Evolutionary conservation across 2,797 vertebrate species (phyloP).

Genomic region (Cichlasoma orientale): DNA sequence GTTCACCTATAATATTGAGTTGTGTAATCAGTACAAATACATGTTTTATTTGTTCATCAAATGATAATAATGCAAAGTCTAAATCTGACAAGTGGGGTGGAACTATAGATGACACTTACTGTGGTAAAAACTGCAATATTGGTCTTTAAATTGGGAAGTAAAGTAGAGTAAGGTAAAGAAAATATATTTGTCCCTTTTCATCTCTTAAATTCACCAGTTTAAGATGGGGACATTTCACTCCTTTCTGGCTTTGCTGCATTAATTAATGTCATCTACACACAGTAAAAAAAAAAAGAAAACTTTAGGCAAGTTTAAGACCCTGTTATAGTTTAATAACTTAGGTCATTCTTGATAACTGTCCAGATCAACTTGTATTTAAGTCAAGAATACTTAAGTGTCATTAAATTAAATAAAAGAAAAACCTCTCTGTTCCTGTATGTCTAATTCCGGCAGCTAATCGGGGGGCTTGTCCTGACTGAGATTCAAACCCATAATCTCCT

Average conservation of each 20-base stretch:
- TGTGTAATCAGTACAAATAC: too few species aligned
- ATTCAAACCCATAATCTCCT: neutral
- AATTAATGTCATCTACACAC: neutral
- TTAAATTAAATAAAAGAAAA: too few species aligned
- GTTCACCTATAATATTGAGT: neutral
- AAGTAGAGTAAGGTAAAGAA: neutral
- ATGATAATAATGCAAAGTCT: fast-evolving
- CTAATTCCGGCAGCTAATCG: neutral
- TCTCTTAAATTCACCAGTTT: too few species aligned
- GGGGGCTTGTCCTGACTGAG: neutral
- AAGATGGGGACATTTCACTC: too few species aligned
- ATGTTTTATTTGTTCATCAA: neutral
- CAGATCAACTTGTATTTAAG: neutral
- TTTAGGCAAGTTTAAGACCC: neutral
- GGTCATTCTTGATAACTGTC: neutral
- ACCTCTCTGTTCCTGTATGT: neutral
- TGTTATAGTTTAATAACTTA: neutral
- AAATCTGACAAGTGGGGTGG: neutral
- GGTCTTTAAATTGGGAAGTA: neutral
- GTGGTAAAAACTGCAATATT: neutral
- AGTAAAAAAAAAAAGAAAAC: neutral
- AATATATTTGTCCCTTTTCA: too few species aligned
- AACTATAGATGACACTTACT: neutral
- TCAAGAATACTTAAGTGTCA: fast-evolving
- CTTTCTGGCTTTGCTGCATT: neutral